These are phyloP conservation scores for Phodopus roborovskii DNA, from an alignment of 2,113 vertebrate species.

Conservation along the genomic window DNA sequence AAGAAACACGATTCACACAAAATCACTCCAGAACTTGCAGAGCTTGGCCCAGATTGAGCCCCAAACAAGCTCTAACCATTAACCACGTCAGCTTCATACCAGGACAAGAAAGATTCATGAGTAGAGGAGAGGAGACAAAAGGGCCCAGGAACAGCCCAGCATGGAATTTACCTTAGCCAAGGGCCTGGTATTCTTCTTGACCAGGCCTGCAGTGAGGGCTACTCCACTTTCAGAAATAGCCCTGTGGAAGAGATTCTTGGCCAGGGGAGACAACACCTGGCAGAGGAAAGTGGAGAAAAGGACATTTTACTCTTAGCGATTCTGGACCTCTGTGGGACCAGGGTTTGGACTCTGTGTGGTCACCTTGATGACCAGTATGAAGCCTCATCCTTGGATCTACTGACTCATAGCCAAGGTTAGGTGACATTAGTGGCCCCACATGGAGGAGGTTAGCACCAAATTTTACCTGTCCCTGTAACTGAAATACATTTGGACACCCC, in stretches of 20 bases:
- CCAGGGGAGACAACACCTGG: conserved; percentile 87
- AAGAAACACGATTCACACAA: not conserved
- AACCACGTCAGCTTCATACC: not conserved
- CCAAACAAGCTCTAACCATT: not conserved
- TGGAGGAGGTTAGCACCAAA: not conserved
- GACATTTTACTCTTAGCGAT: not conserved
- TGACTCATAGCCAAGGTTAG: not conserved
- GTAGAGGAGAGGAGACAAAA: not conserved
- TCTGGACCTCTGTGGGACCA: not conserved
- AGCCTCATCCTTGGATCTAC: not conserved
- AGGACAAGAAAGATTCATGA: fast-evolving
- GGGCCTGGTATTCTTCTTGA: not conserved
- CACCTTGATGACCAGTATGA: not conserved
- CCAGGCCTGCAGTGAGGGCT: not conserved
- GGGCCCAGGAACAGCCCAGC: fast-evolving
- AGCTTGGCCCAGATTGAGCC: not conserved
- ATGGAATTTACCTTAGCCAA: conserved; percentile 45
- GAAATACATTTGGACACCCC: not conserved
- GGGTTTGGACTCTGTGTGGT: not conserved
- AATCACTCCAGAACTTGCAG: not conserved
- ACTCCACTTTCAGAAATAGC: conserved; percentile 89
- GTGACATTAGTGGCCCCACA: too few species aligned
- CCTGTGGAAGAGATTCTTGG: conserved; percentile 89
- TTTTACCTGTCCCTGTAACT: not conserved
- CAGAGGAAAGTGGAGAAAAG: not conserved